Base-by-base conservation (phyloP, 2,888 invertebrate genomes). In the Calephelis perditalis region DNA sequence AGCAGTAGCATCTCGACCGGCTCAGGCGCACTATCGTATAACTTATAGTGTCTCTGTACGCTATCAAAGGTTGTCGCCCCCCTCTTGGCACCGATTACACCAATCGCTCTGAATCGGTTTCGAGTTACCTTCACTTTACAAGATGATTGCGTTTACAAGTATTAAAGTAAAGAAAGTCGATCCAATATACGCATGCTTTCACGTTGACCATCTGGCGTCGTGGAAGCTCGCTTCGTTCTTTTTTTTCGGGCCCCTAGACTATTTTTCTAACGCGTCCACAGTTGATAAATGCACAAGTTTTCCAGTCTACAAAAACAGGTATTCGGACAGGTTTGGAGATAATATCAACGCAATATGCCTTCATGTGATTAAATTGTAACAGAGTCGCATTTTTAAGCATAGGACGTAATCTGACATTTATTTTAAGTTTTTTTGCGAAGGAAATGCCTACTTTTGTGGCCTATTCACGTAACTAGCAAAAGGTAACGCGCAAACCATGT, bases 21-120 rank as follows among this genome's bases (percentile, higher is more conserved):
- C 70, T 69, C 70, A 73, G 72, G 72, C 76, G 72, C 75, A 70
- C 72, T 76, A 65, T 74, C 76, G 62, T 64, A 65, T 63, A 67
- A 67, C 65, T 65, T 65, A 66, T 67, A 67, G 73, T 62, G 63
- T 67, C 68, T 65, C 40, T 64, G 68, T 70, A 65, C 62, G 73
- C 78, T 86, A 87, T 86, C 86, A 79, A 73, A 76, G 75, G 88
- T 86, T 87, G 86, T 86, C 75, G 88, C 76, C 85, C 87, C 87
- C 77, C 79, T 78, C 85, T 81, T 77, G 77, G 73, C 78, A 77
- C 76, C 77, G 77, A 81, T 82, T 78, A 78, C 74, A 65, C 68
- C 71, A 63, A 68, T 69, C 65, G 66, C 64, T 69, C 65, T 62
- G 65, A 68, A 62, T 65, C 63, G 67, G 63, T 68, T 68, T 70